Base-by-base conservation (phyloP, 2,113 vertebrate genomes). In the Oncorhynchus gorbuscha region DNA sequence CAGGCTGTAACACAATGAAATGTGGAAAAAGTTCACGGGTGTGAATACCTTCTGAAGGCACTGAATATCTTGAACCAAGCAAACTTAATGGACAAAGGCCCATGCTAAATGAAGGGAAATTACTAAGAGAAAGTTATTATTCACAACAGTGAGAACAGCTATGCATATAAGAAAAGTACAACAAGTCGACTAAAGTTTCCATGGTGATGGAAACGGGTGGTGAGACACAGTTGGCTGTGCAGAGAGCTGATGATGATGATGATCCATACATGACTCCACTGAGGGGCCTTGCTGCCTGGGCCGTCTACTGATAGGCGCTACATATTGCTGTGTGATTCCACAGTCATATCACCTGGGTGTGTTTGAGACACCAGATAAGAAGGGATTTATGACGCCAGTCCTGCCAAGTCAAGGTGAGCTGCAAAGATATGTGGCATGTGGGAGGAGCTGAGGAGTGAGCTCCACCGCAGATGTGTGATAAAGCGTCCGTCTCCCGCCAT, bases 331-430 rank as follows among this genome's bases (percentile, higher is more conserved):
- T 79, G 78, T 76, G 87, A 87, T 86, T 84, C 79, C 81, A 69
- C 39, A 28, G 86, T 82, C 81, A 84, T 87, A 76, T 65, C 3
- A 87, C 85, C 86, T 82, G 72, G 69, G 77, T 84, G 83, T 78
- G 67, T 88, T 88, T 85, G 83, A 89, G 88, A 85, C 82, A 30
- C 0, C 30, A 82, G 90, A 91, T 89, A 89, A 90, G 84, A 14
- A 64, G 49, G 84, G 87, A 87, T 91, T 91, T 86, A 87, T 86
- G 79, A 86, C 83, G 65, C 69, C 78, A 84, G 79, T 80, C 65
- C 69, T 80, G 80, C 69, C 79, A 80, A 87, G 83, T 87, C 90
- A 88, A 90, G 86, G 86, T 91, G 89, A 91, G 84, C 84, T 80
- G 9, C 75, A 59, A 76, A 83, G 88, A 91, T 89, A 89, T 78